Evolutionary conservation across 2,113 vertebrate species (phyloP), one percentile per base, ranked within the genome.

Genomic region (Syngnathus scovelli): DNA sequence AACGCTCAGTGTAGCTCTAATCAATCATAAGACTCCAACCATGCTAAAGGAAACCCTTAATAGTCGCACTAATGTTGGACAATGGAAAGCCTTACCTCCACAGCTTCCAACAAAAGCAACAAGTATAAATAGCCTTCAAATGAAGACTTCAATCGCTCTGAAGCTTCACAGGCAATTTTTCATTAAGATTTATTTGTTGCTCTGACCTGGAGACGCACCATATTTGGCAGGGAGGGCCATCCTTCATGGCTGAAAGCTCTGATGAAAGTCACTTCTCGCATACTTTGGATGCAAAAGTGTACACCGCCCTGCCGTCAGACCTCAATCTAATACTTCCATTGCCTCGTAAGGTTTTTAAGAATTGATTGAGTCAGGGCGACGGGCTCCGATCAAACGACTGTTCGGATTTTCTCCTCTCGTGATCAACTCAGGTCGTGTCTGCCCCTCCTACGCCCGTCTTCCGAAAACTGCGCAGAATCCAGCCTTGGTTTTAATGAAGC

Each of bases 401-500:
- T 23, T 43, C 38, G 13, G 13, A 21, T 63, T 63, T 63, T 43
- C 60, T 15, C n/a, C 11, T 21, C n/a, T 46, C 65, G 66, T 44
- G 67, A 79, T 79, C 66, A 49, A 72, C 64, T 77, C 68, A 15
- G 58, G 48, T 56, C 73, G 21, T 60, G 68, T 76, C 69, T 56
- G 48, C 76, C 58, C 15, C 41, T 63, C 61, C 66, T 41, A 52
- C 71, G 54, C 65, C 68, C 79, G 51, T 77, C 66, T 67, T 68
- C 63, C 19, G 18, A 61, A 72, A 78, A 69, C 71, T 78, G 71
- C 54, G 63, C 66, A 79, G 76, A 79, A 81, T 66, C 64, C 71
- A 72, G 81, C 62, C 71, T 72, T 66, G 2, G 46, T 78, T 85
- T 85, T 85, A 85, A 87, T 83, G 80, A 85, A 85, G 83, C 78